Evolutionary conservation across 2,888 invertebrate species (phyloP), one percentile per base, ranked within the genome.

Genomic region (Aricia artaxerxes): DNA sequence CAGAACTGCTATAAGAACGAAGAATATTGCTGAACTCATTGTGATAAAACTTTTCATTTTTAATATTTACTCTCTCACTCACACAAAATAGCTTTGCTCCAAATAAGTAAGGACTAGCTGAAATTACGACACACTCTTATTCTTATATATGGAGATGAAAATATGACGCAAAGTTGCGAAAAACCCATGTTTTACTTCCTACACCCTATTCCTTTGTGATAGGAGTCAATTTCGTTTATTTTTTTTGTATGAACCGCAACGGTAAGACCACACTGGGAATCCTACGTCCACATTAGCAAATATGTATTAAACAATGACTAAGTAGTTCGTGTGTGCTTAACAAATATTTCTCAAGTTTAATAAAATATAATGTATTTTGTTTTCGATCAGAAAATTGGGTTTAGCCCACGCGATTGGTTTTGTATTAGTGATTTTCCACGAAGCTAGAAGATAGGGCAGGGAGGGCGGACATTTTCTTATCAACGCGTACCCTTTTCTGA

Each of bases 291-390:
- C 7, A 35, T 57, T 76, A 76, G 49, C 76, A 76, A 31, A 35
- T 53, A 31, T 76, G 76, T 76, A 53, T 53, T 76, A 76, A 76
- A 76, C 76, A 76, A 76, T 76, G 49, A 53, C 53, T 53, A 76
- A 80, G 78, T 72, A 57, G 1, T 69, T 35, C 38, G 16, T 69
- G 35, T 69, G 35, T 69, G 69, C 35, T 69, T 35, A 69, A 38
- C 69, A 69, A 69, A 69, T 69, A 69, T 6, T 69, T 35, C 16
- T 35, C 11, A 69, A 69, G 13, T 69, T 16, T 49, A 49, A 69
- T 38, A 69, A 38, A 38, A 69, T 69, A 69, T 69, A 38, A 13
- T 4, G 69, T 69, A 16, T 38, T 69, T 69, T 69, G 38, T 35
- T 35, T 69, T 69, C 35, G 13, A 35, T 24, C 13, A 24, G 64